Evolutionary conservation across 2,888 invertebrate species (phyloP).

Genomic region (Pheosia tremula): DNA sequence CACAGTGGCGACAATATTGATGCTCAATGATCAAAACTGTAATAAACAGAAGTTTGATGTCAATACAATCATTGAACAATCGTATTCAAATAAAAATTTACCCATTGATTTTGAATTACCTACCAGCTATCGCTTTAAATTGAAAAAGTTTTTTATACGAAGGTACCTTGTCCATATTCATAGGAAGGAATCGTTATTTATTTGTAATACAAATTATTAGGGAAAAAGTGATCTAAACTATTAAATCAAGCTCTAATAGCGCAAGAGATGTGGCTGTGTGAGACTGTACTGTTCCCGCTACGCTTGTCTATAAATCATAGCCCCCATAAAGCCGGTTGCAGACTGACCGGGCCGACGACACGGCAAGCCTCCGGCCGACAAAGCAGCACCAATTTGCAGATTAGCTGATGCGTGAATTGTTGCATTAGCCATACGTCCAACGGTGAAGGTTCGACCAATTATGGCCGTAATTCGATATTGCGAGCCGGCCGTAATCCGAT

Average conservation of each 20-base stretch:
- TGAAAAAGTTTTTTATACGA: too few relatives aligned
- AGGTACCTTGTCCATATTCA: too few relatives aligned
- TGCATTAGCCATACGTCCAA: conserved; percentile 70
- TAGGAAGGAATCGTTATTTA: too few relatives aligned
- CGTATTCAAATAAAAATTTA: too few relatives aligned
- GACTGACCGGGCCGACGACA: conserved; percentile 51
- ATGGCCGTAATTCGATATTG: conserved; percentile 66
- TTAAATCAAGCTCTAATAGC: neutral
- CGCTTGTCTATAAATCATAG: conserved; percentile 26
- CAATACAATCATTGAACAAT: too few relatives aligned
- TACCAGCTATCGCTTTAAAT: too few relatives aligned
- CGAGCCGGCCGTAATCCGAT: conserved; percentile 41
- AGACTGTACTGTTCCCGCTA: conserved; percentile 13
- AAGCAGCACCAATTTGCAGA: conserved; percentile 80
- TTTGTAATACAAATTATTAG: too few relatives aligned
- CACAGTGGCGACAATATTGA: too few relatives aligned
- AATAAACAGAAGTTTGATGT: too few relatives aligned
- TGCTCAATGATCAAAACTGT: too few relatives aligned
- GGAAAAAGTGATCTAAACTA: too few relatives aligned
- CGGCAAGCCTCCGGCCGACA: conserved; percentile 60
- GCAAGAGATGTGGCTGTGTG: neutral
- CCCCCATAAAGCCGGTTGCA: conserved; percentile 48
- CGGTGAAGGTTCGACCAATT: conserved; percentile 64
- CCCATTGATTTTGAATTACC: too few relatives aligned
- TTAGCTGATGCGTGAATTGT: conserved; percentile 79